phyloP scores from a whole-genome alignment of 2,113 vertebrate genomes.

The Sphaerodactylus townsendi region DNA sequence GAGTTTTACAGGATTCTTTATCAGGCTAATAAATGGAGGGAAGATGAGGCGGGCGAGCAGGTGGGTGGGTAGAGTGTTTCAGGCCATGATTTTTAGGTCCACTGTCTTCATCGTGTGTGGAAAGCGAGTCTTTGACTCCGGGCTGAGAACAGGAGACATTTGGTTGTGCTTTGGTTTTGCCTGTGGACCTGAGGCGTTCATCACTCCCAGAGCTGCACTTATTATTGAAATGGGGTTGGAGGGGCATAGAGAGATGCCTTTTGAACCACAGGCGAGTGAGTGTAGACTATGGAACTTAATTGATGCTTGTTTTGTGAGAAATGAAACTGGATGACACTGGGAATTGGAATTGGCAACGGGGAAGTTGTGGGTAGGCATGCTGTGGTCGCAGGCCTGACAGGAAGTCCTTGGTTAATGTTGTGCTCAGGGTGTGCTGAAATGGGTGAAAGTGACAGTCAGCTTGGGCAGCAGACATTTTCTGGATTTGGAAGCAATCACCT shows the following conservation, averaged over 20 bases:
- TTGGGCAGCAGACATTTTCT: not conserved
- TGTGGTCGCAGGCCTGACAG: slow-evolving; percentile 9
- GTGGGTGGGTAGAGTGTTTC: too few relatives aligned
- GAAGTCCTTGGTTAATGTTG: slow-evolving; percentile 18
- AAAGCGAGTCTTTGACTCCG: not conserved
- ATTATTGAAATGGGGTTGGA: not conserved
- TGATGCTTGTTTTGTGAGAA: not conserved
- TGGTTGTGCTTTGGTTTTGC: not conserved
- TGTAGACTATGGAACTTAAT: not conserved
- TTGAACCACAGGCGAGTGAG: not conserved
- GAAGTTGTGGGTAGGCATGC: slow-evolving; percentile 24
- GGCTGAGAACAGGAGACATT: not conserved
- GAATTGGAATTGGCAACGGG: slow-evolving; percentile 20
- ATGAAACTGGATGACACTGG: slow-evolving; percentile 18
- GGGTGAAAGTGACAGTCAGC: not conserved
- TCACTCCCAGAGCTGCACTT: not conserved
- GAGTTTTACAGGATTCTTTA: too few relatives aligned
- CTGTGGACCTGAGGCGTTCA: not conserved
- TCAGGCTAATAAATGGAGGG: too few relatives aligned
- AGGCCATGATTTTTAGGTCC: too few relatives aligned
- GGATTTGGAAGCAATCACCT: too few relatives aligned
- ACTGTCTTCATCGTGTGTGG: too few relatives aligned
- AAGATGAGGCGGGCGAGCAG: too few relatives aligned
- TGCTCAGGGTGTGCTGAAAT: not conserved
- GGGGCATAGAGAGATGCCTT: not conserved